Evolutionary conservation across 2,888 invertebrate genomes (phyloP).

Genomic region (Loripinus fragilis): DNA sequence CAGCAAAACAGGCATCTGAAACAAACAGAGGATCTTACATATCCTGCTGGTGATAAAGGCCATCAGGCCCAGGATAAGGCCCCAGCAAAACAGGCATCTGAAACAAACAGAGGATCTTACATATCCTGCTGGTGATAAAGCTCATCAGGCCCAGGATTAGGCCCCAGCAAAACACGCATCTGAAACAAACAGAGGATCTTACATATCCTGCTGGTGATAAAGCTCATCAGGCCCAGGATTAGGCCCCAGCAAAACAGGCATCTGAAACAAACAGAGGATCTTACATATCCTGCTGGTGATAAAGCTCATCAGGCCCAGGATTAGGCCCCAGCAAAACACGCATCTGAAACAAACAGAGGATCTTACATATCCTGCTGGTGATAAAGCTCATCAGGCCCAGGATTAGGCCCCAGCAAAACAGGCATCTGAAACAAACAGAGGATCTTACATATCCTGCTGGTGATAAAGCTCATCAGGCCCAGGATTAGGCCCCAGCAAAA

Average conservation of each 20-base stretch:
- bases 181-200: slow-evolving; percentile 56
- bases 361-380: slow-evolving; percentile 79
- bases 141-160: slow-evolving; percentile 78
- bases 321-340: slow-evolving; percentile 77
- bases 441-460: slow-evolving; percentile 79
- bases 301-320: slow-evolving; percentile 79
- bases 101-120: slow-evolving; percentile 57
- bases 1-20: slow-evolving; percentile 75
- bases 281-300: slow-evolving; percentile 80
- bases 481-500: slow-evolving; percentile 80
- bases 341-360: slow-evolving; percentile 63
- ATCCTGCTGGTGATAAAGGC: slow-evolving; percentile 78
- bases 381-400: slow-evolving; percentile 79
- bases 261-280: slow-evolving; percentile 63
- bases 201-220: slow-evolving; percentile 80
- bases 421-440: slow-evolving; percentile 64
- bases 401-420: slow-evolving; percentile 79
- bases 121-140: slow-evolving; percentile 79
- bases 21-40: slow-evolving; percentile 61
- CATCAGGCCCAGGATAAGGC: slow-evolving; percentile 79
- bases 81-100: slow-evolving; percentile 78
- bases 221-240: slow-evolving; percentile 77
- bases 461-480: slow-evolving; percentile 78
- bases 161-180: slow-evolving; percentile 78
- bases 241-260: slow-evolving; percentile 78